These are phyloP conservation scores for Colletes collaris DNA, from an alignment of 2,888 invertebrate genomes.

Conservation along the genomic window DNA sequence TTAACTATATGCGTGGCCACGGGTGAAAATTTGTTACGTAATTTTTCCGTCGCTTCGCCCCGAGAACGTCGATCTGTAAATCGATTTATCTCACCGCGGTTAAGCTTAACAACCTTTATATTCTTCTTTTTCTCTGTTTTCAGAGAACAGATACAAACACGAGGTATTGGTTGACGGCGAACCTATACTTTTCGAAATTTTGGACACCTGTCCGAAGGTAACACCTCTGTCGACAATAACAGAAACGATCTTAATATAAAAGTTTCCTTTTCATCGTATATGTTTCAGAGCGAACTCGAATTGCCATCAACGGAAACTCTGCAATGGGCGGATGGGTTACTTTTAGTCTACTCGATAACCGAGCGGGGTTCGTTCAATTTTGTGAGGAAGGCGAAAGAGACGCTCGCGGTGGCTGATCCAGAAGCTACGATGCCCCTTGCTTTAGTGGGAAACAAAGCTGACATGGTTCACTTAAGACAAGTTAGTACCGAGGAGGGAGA, in stretches of 20 bases:
- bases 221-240: constrained; percentile 52
- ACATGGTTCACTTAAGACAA: constrained; percentile 95
- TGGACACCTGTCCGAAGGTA: constrained; percentile 95
- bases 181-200: constrained; percentile 94
- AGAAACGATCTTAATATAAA: not conserved
- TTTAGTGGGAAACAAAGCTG: constrained; percentile 95
- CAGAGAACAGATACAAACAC: constrained; percentile 95
- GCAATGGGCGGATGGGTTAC: constrained; percentile 95
- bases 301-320: constrained; percentile 89
- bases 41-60: not conserved
- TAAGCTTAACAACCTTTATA: no score
- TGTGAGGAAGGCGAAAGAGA: constrained; percentile 89
- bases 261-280: not conserved
- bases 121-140: constrained; percentile 74
- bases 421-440: constrained; percentile 91
- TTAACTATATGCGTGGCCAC: not conserved
- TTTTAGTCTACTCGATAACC: constrained; percentile 95
- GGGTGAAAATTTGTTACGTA: constrained; percentile 28
- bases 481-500: constrained; percentile 95
- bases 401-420: constrained; percentile 84
- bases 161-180: constrained; percentile 95
- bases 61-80: not conserved
- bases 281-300: constrained; percentile 88
- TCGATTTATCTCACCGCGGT: not conserved
- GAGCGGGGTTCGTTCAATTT: constrained; percentile 94